Conservation (phyloP, 2,888 invertebrate species). For the Mythimna pallens region DNA sequence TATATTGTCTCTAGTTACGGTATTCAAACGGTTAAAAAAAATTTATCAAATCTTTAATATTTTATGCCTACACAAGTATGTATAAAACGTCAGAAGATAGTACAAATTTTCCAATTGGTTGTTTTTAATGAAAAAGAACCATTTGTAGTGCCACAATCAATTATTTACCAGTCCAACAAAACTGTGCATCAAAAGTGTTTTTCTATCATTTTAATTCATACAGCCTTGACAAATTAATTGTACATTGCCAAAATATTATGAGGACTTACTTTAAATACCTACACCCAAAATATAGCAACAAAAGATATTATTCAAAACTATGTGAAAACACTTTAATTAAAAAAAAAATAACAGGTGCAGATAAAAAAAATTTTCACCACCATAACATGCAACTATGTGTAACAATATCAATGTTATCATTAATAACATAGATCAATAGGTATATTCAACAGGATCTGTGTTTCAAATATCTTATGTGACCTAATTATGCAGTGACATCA, state of each 20-base stretch:
- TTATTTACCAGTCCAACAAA: conserved; percentile 7
- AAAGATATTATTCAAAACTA: neutral
- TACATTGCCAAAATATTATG: neutral
- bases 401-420: neutral
- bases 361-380: neutral
- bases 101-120: too few species aligned
- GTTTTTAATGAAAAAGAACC: too few species aligned
- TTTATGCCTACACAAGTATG: too few species aligned
- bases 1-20: too few species aligned
- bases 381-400: neutral
- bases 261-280: neutral
- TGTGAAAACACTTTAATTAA: neutral
- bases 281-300: neutral
- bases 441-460: neutral
- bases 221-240: neutral
- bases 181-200: neutral
- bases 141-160: neutral
- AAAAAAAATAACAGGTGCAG: neutral
- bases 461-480: conserved; percentile 39
- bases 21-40: too few species aligned
- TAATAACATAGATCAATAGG: neutral
- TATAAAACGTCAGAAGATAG: too few species aligned
- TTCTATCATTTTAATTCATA: neutral
- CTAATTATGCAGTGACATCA: conserved; percentile 60
- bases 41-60: too few species aligned